Percentiles rank a stretch among this genome's conserved stretches.
These are phyloP conservation scores for Zeuzera pyrina DNA, from an alignment of 2,888 invertebrate species.

Conservation along the genomic window DNA sequence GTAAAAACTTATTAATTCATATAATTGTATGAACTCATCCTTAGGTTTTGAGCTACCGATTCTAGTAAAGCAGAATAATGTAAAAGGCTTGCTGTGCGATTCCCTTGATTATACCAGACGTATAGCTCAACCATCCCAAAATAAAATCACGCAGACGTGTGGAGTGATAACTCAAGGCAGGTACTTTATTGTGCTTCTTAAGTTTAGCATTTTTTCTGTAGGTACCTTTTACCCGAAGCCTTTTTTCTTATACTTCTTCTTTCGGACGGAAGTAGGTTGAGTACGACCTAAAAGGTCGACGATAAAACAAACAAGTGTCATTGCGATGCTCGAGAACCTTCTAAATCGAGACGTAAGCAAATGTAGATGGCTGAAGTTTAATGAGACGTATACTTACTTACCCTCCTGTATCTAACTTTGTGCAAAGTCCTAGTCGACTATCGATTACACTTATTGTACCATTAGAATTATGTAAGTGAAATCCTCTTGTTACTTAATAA, in stretches of 20 bases:
- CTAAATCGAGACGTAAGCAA: slow-evolving; percentile 49
- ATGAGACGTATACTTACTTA: slow-evolving; percentile 46
- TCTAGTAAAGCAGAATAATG: too few species aligned
- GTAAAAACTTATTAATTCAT: too few species aligned
- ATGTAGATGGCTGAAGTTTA: slow-evolving; percentile 50
- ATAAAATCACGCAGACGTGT: too few species aligned
- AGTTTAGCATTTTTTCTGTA: background rate
- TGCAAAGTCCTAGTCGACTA: slow-evolving; percentile 29
- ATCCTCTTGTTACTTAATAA: slow-evolving; percentile 23
- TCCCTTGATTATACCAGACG: too few species aligned
- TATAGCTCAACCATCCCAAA: too few species aligned
- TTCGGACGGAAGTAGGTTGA: slow-evolving; percentile 29
- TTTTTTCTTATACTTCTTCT: slow-evolving; percentile 19
- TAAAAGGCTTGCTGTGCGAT: too few species aligned
- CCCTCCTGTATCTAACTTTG: slow-evolving; percentile 39
- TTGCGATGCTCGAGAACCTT: slow-evolving; percentile 37
- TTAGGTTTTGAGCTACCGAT: too few species aligned
- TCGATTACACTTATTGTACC: slow-evolving; percentile 31
- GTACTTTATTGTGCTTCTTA: background rate
- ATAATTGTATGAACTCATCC: too few species aligned
- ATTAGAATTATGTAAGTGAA: slow-evolving; percentile 33
- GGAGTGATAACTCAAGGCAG: too few species aligned
- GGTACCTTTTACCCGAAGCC: slow-evolving; percentile 4
- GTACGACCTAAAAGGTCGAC: slow-evolving; percentile 37
- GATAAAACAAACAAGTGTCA: slow-evolving; percentile 53